These are phyloP conservation scores for Harpalus rubripes DNA, from an alignment of 2,888 invertebrate species.

Conservation along the genomic window DNA sequence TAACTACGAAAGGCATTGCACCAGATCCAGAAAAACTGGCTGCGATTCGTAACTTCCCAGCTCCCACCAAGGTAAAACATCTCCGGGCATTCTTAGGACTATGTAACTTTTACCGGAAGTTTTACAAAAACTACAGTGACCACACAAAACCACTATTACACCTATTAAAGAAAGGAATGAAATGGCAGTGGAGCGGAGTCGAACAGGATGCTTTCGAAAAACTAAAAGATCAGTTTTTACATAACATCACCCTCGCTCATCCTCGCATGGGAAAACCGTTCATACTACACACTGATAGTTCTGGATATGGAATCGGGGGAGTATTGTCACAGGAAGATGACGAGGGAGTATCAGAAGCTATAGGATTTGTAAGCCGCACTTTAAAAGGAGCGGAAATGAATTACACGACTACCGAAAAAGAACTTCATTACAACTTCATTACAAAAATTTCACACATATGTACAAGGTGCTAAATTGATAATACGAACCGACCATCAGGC, in stretches of 20 bases:
- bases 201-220: constrained; percentile 57
- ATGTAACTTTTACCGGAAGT: constrained; percentile 65
- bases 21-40: too few relatives aligned
- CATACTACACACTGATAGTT: constrained; percentile 63
- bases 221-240: constrained; percentile 64
- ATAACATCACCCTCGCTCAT: constrained; percentile 42
- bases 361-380: constrained; percentile 58
- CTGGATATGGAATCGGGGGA: constrained; percentile 61
- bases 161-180: constrained; percentile 67
- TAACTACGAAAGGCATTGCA: too few relatives aligned
- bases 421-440: constrained; percentile 70
- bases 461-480: constrained; percentile 68
- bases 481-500: constrained; percentile 71
- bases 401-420: constrained; percentile 70
- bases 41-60: too few relatives aligned
- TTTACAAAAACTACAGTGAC: constrained; percentile 65
- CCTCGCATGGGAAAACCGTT: constrained; percentile 53
- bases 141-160: constrained; percentile 61
- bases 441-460: constrained; percentile 70
- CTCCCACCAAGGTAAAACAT: constrained; percentile 69
- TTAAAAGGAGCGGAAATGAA: not conserved
- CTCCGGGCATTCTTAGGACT: constrained; percentile 69
- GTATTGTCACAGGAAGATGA: constrained; percentile 56
- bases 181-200: constrained; percentile 63
- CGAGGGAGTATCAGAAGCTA: constrained; percentile 5